Evolutionary conservation across 2,113 vertebrate genomes (phyloP).

Genomic region (Aspidoscelis tigris): DNA sequence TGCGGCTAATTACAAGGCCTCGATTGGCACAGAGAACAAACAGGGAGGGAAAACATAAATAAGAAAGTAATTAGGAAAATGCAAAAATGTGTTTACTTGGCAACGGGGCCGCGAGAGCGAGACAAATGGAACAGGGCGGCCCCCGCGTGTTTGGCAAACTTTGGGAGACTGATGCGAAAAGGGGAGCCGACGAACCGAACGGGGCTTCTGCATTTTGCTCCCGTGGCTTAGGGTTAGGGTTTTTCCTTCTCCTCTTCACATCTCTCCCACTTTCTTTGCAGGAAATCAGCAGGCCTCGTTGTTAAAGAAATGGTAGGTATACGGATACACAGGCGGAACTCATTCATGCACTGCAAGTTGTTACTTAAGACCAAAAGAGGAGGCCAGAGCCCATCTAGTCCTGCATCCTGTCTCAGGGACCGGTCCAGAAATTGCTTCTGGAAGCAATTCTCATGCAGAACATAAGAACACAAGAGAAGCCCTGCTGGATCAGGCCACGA

Average conservation of each 20-base stretch:
- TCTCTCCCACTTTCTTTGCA: not conserved
- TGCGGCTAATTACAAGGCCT: constrained; percentile 76
- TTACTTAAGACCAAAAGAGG: no score
- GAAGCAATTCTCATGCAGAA: no score
- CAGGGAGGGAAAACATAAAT: constrained; percentile 76
- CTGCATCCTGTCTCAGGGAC: no score
- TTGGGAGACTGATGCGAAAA: constrained; percentile 58
- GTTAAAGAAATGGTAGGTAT: not conserved
- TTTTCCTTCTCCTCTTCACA: not conserved
- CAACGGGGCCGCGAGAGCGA: constrained; percentile 69
- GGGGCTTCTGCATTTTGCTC: constrained; percentile 62
- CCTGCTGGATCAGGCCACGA: no score
- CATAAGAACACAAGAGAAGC: no score
- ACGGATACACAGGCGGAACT: no score
- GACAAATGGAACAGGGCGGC: constrained; percentile 64
- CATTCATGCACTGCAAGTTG: no score
- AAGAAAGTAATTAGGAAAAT: constrained; percentile 80
- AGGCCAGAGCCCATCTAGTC: no score
- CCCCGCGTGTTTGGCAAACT: constrained; percentile 72
- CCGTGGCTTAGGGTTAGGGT: not conserved
- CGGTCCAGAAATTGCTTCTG: no score
- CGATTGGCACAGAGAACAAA: constrained; percentile 72
- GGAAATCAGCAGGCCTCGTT: constrained; percentile 38
- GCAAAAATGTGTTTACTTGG: constrained; percentile 75
- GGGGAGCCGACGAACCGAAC: constrained; percentile 58